A percentile compares a stretch with the other conserved stretches of the same genome.
These are phyloP conservation scores for Heliothis peltigera DNA, from an alignment of 2,888 invertebrate species.

Conservation along the genomic window DNA sequence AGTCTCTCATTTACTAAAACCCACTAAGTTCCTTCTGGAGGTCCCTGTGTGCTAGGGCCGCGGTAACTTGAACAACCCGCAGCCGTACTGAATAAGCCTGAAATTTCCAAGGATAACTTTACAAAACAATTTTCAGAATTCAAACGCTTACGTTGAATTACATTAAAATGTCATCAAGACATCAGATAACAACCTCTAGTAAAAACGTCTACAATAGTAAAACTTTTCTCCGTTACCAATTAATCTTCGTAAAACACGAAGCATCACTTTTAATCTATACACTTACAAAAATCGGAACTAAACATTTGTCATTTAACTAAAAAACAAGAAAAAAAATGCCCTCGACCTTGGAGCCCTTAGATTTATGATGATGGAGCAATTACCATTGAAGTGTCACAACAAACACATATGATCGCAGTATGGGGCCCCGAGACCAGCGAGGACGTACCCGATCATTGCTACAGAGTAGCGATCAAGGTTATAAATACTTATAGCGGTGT, in stretches of 20 bases:
- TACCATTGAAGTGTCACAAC: conserved; percentile 56
- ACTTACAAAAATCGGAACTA: conserved; percentile 20
- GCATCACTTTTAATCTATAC: background rate
- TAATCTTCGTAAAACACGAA: conserved; percentile 1
- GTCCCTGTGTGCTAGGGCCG: too few relatives aligned
- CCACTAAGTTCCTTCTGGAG: too few relatives aligned
- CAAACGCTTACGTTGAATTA: too few relatives aligned
- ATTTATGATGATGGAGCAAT: conserved; percentile 34
- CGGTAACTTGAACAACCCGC: too few relatives aligned
- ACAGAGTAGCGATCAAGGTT: conserved; percentile 22
- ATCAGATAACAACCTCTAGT: background rate
- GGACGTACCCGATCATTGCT: conserved; percentile 6
- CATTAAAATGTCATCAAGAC: background rate
- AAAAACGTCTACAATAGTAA: background rate
- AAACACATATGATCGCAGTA: conserved; percentile 30
- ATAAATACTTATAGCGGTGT: conserved; percentile 1
- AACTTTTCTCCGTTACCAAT: background rate
- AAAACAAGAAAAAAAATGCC: background rate
- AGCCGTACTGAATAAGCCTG: too few relatives aligned
- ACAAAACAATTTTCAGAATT: too few relatives aligned
- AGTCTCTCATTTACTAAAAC: too few relatives aligned
- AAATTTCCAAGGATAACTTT: too few relatives aligned
- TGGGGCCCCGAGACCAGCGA: conserved; percentile 19
- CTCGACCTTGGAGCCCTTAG: conserved; percentile 37
- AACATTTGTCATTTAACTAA: conserved; percentile 6